Conservation (phyloP, 2,113 vertebrate species). For the Microtus richardsoni region DNA sequence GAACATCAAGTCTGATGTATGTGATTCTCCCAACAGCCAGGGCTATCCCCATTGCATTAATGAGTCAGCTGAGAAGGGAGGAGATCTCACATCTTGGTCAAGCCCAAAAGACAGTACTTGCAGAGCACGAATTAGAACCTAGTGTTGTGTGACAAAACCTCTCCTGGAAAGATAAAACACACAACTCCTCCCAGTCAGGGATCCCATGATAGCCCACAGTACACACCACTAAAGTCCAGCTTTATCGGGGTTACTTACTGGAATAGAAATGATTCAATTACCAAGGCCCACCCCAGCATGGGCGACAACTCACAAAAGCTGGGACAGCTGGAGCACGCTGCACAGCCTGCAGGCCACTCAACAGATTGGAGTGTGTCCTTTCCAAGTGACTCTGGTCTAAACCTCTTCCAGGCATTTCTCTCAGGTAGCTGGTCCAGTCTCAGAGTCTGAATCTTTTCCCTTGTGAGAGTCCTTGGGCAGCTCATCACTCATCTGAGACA, state of each 20-base stretch:
- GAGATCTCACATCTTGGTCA: neutral
- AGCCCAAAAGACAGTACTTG: neutral
- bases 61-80: conserved; percentile 5
- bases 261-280: neutral
- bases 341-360: neutral
- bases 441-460: neutral
- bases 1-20: neutral
- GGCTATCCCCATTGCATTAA: neutral
- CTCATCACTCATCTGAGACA: no score
- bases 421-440: neutral
- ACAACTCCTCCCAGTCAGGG: no score
- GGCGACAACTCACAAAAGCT: neutral
- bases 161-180: neutral
- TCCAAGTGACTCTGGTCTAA: neutral
- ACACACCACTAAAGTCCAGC: neutral
- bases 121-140: neutral
- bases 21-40: neutral
- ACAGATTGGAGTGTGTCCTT: neutral
- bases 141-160: neutral
- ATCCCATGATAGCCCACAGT: neutral
- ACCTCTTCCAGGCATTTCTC: neutral
- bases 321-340: neutral
- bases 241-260: neutral
- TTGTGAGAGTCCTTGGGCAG: no score
- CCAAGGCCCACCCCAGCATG: neutral